These are phyloP conservation scores for Athene cunicularia DNA, from an alignment of 2,113 vertebrate species.

Conservation along the genomic window DNA sequence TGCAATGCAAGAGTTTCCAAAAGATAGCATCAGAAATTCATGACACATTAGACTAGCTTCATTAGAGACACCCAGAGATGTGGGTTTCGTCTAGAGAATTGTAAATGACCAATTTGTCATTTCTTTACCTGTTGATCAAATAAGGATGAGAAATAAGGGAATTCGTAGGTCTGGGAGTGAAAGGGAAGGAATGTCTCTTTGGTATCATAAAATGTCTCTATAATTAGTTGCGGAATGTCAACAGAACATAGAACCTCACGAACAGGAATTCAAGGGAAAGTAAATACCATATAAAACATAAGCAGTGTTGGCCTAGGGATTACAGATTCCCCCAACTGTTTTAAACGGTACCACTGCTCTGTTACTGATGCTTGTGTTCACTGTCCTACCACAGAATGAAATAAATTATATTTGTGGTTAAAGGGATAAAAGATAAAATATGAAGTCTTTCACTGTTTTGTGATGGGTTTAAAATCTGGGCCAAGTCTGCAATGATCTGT, in stretches of 20 bases:
- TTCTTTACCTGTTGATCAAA: constrained; percentile 33
- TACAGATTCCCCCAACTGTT: not conserved
- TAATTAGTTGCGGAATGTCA: constrained; percentile 8
- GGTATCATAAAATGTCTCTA: not conserved
- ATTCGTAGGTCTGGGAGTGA: not conserved
- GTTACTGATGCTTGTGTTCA: not conserved
- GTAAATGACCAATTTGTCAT: constrained; percentile 28
- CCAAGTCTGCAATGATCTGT: constrained; percentile 24
- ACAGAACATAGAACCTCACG: not conserved
- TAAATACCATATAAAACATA: not conserved
- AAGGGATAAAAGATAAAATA: constrained; percentile 49
- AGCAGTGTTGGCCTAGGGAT: not conserved
- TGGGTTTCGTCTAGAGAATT: not conserved
- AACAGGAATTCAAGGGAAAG: not conserved
- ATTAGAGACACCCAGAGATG: not conserved
- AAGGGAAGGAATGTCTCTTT: not conserved
- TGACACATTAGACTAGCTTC: not conserved
- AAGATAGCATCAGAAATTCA: constrained; percentile 16
- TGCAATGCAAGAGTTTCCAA: not conserved
- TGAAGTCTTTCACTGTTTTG: not conserved
- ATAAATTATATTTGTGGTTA: not conserved
- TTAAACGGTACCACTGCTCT: not conserved
- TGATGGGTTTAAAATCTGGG: constrained; percentile 37
- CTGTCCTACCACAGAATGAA: not conserved
- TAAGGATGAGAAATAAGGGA: constrained; percentile 3